Evolutionary conservation across 1,140 invertebrate genomes (phyloP).

Genomic region (Magallana ariakensis): DNA sequence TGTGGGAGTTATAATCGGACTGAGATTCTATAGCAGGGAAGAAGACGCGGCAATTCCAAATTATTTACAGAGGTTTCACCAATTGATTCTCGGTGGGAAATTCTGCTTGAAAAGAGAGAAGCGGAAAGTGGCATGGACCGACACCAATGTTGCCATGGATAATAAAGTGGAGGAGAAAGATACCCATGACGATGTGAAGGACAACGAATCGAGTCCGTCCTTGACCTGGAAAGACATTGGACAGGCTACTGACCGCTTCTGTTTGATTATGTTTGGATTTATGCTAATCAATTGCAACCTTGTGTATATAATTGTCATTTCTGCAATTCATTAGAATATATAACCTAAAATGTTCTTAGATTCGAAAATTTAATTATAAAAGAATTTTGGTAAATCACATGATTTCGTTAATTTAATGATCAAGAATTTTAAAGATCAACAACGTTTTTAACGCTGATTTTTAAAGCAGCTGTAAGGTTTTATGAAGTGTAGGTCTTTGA

Average conservation of each 20-base stretch:
- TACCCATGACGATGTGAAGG: not conserved
- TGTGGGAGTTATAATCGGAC: constrained; percentile 47
- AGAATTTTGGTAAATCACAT: too few species aligned
- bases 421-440: too few species aligned
- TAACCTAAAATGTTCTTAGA: too few species aligned
- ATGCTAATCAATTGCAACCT: not conserved
- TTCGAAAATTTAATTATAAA: too few species aligned
- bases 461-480: too few species aligned
- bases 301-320: not conserved
- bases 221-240: constrained; percentile 49
- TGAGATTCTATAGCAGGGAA: constrained; percentile 41
- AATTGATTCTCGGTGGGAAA: not conserved
- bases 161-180: not conserved
- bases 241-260: constrained; percentile 28
- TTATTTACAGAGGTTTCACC: not conserved
- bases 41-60: not conserved
- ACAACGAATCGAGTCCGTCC: not conserved
- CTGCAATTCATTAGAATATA: not conserved
- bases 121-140: too few species aligned
- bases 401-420: too few species aligned
- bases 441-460: too few species aligned
- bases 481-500: too few species aligned
- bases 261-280: not conserved
- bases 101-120: not conserved
- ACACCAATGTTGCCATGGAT: too few species aligned